Base-by-base conservation (phyloP, 2,113 vertebrate genomes). In the Zingel zingel region DNA sequence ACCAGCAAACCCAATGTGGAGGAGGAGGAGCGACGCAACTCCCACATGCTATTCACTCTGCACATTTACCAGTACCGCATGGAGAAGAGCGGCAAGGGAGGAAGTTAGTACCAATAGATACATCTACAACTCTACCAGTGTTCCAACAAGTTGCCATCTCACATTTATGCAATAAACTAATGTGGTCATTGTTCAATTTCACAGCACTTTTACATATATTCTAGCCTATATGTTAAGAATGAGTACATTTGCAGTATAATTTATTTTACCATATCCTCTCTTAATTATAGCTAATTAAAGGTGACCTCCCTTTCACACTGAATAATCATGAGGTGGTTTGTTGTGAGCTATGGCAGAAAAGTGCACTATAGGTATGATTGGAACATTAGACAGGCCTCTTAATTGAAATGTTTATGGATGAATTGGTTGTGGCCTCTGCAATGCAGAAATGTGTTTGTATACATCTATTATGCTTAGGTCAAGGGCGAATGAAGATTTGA, bases 21-120 rank as follows among this genome's bases (percentile, higher is more conserved):
- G 4, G 96, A 97, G 79, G 97, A 97, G 2, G 92, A 96, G 0
- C 91, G 95, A 15, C 93, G 95, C 33, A 96, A 97, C 94, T 98
- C 98, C 1, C 98, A 99, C 92, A 96, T 99, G 97, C 96, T 99
- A 72, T 99, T 99, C 91, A 99, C 98, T 0, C 95, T 99, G 79
- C 98, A 99, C 36, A 94, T 99, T 82, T 98, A 98, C 90, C 98
- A 99, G 92, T 98, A 98, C 88, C 97, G 97, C 57, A 96, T 98
- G 97, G 98, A 98, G 93, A 98, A 98, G 92, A 96, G 95, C 2
- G 94, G 96, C 90, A 96, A 96, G 90, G 97, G 96, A 72, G 98
- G 96, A 95, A 98, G 98, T 99, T 96, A 77, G 98, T 95, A 87
- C 19, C 47, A 2, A 16, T 53, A 23, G 9, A 66, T 75, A 30